Evolutionary conservation across 2,888 invertebrate genomes (phyloP), one percentile per base, ranked within the genome.

Genomic region (Drosophila paranaensis): DNA sequence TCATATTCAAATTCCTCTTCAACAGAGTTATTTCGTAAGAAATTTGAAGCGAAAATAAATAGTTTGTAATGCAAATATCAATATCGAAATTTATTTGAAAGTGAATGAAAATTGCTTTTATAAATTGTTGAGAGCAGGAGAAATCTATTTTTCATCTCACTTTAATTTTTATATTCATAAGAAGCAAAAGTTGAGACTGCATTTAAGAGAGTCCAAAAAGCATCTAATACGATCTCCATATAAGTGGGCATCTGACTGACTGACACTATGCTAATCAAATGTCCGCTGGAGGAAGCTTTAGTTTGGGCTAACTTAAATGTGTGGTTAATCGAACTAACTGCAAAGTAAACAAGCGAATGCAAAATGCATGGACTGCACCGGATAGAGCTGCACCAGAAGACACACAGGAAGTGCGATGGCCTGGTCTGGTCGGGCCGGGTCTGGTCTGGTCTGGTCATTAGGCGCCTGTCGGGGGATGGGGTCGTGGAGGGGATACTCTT

Each of bases 291-390:
- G 39, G 46, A 25, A 60, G 45, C 35, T 72, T 58, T 54, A 74
- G 73, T 76, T 62, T 55, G 71, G 63, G 65, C 42, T 56, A 68
- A 72, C 73, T 73, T 76, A 69, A 82, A 77, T 72, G 75, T 73
- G 80, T 60, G 82, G 76, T 77, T 84, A 86, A 82, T 85, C 86
- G 77, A 81, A 77, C 78, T 70, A 74, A 80, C 64, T 74, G 75
- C 55, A 74, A 71, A 70, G 84, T 67, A 83, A 81, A 84, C 77
- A 85, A 20, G 74, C 65, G 46, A 71, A 67, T 70, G 64, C 61
- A 79, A 77, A 74, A 71, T 74, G 70, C 74, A 79, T 77, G 45
- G 74, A 60, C 54, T 55, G 58, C 58, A 61, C 72, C 72, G 72
- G 72, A 71, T 76, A 25, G 74, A 53, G 46, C 55, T 63, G 35